Conservation (phyloP, 2,888 invertebrate species). For the Spilosoma lubricipeda region DNA sequence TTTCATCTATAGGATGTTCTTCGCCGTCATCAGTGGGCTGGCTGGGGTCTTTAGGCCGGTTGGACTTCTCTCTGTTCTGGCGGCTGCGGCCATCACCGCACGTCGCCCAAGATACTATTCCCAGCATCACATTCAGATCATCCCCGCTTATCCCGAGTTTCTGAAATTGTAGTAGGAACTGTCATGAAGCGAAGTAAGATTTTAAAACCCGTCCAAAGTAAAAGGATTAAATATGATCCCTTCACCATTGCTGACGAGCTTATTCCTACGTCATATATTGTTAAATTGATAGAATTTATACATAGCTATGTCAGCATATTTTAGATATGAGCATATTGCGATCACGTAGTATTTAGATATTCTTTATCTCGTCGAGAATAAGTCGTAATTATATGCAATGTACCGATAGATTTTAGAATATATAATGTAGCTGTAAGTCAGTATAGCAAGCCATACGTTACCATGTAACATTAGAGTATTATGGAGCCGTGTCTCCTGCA, state of each 20-base stretch:
- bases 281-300: too few relatives aligned
- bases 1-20: not conserved
- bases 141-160: constrained; percentile 84
- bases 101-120: constrained; percentile 96
- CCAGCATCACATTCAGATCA: constrained; percentile 91
- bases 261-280: too few relatives aligned
- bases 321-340: too few relatives aligned
- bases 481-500: too few relatives aligned
- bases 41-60: not conserved
- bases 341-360: too few relatives aligned
- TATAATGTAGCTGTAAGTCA: too few relatives aligned
- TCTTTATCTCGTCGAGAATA: too few relatives aligned
- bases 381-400: too few relatives aligned
- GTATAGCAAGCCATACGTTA: too few relatives aligned
- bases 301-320: too few relatives aligned
- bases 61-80: constrained; percentile 49
- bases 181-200: not conserved
- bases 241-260: not conserved
- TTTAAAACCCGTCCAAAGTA: not conserved
- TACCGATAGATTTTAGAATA: too few relatives aligned
- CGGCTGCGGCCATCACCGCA: constrained; percentile 90
- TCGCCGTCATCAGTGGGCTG: not conserved
- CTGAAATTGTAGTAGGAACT: constrained; percentile 59
- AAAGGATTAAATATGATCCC: not conserved
- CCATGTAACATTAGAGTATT: too few relatives aligned